These are phyloP conservation scores for Nematolebias whitei DNA, from an alignment of 2,113 vertebrate genomes.

Conservation along the genomic window DNA sequence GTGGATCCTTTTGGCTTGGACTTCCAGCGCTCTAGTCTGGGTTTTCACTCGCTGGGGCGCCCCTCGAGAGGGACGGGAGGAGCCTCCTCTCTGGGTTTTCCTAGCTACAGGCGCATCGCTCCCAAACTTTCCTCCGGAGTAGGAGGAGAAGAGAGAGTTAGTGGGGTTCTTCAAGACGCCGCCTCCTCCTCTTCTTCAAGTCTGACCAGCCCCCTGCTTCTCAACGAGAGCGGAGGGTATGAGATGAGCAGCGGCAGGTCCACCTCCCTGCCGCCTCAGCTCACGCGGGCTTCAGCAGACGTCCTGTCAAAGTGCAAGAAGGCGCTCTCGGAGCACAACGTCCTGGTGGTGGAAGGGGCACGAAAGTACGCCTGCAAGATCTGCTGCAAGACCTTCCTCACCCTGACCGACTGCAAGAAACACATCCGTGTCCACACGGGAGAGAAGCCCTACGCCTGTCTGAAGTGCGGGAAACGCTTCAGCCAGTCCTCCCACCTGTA, in stretches of 20 bases:
- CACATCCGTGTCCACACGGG: slow-evolving; percentile 97
- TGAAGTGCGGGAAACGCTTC: slow-evolving; percentile 97
- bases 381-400: slow-evolving; percentile 98
- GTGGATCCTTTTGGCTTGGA: slow-evolving; percentile 88
- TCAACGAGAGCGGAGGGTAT: slow-evolving; percentile 79
- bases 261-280: slow-evolving; percentile 81
- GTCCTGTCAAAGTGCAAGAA: slow-evolving; percentile 98
- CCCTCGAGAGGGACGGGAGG: slow-evolving; percentile 80
- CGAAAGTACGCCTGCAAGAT: slow-evolving; percentile 98
- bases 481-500: slow-evolving; percentile 98
- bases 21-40: slow-evolving; percentile 88
- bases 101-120: slow-evolving; percentile 92
- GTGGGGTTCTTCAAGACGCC: slow-evolving; percentile 83
- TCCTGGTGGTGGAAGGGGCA: slow-evolving; percentile 94
- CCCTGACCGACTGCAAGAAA: slow-evolving; percentile 97
- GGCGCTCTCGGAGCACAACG: slow-evolving; percentile 96
- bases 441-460: slow-evolving; percentile 94
- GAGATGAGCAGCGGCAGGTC: slow-evolving; percentile 77
- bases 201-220: slow-evolving; percentile 79
- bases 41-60: slow-evolving; percentile 87
- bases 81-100: slow-evolving; percentile 72
- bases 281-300: slow-evolving; percentile 94
- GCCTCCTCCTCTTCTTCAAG: slow-evolving; percentile 74
- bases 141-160: slow-evolving; percentile 82
- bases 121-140: slow-evolving; percentile 83